These are phyloP conservation scores for Spongilla lacustris DNA, from an alignment of 37 sponge, comb jelly and placozoan species.

Conservation along the genomic window DNA sequence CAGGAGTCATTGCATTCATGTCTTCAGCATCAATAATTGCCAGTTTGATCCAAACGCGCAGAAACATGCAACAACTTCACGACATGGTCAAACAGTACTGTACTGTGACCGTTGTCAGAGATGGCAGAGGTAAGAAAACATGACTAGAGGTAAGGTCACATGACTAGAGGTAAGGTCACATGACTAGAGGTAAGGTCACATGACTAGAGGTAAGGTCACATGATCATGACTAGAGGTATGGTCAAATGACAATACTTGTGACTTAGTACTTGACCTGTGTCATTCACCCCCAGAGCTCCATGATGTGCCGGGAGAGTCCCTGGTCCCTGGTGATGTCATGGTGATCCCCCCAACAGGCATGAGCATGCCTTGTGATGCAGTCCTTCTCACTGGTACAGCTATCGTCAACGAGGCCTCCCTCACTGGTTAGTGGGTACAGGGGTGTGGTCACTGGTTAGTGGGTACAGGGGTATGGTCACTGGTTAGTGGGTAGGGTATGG, in stretches of 20 bases:
- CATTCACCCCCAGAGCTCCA: slow-evolving; percentile 41
- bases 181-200: no score
- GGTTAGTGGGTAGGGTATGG: neutral
- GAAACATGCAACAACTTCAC: slow-evolving; percentile 52
- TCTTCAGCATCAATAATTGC: slow-evolving; percentile 55
- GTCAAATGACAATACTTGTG: no score
- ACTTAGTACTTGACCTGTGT: no score
- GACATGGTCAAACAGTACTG: slow-evolving; percentile 54
- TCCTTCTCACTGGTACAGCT: slow-evolving; percentile 76
- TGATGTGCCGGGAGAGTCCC: slow-evolving; percentile 43
- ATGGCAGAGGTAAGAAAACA: slow-evolving; percentile 41
- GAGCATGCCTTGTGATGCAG: slow-evolving; percentile 84
- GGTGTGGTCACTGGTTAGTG: neutral
- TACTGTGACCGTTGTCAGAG: slow-evolving; percentile 47
- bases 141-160: slow-evolving; percentile 23
- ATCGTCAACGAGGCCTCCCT: slow-evolving; percentile 91
- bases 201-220: neutral
- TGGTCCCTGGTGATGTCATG: slow-evolving; percentile 90
- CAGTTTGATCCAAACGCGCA: slow-evolving; percentile 65
- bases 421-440: slow-evolving; percentile 58
- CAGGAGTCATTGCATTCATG: slow-evolving; percentile 62
- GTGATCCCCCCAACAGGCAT: slow-evolving; percentile 76
- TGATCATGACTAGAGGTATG: neutral
- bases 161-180: no score
- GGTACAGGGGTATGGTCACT: neutral